These are phyloP conservation scores for Listronotus oregonensis DNA, from an alignment of 1,140 invertebrate genomes.

Conservation along the genomic window DNA sequence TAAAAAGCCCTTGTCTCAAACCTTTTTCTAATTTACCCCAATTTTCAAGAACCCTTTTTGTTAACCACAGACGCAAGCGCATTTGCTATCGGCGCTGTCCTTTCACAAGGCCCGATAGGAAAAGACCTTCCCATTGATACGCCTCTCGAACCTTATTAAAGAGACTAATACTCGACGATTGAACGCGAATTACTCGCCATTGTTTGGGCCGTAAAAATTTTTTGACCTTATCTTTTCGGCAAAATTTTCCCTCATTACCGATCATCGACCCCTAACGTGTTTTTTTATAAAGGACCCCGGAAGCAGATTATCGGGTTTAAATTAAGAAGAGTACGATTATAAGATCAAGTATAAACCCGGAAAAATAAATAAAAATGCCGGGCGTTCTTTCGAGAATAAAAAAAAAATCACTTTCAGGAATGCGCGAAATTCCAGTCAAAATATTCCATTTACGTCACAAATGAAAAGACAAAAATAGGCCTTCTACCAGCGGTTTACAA, in stretches of 20 bases:
- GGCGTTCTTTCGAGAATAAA: conserved; percentile 35
- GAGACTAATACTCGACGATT: conserved; percentile 45
- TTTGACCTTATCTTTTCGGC: conserved; percentile 27
- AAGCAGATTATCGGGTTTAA: conserved; percentile 23
- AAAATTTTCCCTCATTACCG: conserved; percentile 28
- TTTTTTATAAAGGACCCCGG: conserved; percentile 31
- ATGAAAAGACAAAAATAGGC: conserved; percentile 5
- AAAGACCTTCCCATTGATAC: conserved; percentile 46
- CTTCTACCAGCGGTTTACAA: not conserved
- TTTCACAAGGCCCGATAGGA: conserved; percentile 45
- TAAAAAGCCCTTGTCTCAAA: conserved; percentile 37
- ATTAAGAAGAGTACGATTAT: conserved; percentile 34
- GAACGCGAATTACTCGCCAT: conserved; percentile 38
- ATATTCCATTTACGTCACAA: conserved; percentile 1
- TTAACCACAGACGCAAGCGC: conserved; percentile 52
- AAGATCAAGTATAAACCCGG: conserved; percentile 27
- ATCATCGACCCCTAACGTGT: conserved; percentile 26
- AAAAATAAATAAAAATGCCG: conserved; percentile 32
- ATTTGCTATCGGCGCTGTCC: conserved; percentile 46
- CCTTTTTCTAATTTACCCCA: conserved; percentile 43
- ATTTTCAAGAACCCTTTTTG: conserved; percentile 50
- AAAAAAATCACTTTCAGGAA: conserved; percentile 34
- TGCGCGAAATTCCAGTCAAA: conserved; percentile 16
- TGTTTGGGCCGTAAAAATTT: conserved; percentile 36
- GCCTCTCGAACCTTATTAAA: conserved; percentile 44